Evolutionary conservation across 2,888 invertebrate genomes (phyloP), one percentile per base, ranked within the genome.

Genomic region (Luffia ferchaultella): DNA sequence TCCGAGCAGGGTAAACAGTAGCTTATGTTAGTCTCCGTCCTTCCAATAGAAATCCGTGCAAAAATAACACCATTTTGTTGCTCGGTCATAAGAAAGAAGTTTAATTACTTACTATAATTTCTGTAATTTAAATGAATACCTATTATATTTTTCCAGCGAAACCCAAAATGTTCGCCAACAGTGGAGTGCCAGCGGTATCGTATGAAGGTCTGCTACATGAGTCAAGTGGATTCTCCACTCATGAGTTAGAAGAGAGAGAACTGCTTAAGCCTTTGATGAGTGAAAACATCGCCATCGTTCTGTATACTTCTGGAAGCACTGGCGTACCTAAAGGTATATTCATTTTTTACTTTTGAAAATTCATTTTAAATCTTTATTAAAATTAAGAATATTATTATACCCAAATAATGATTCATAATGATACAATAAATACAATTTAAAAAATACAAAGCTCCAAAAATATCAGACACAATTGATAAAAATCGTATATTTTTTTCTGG

Each of bases 251-350:
- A 1, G 76, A 79, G 9, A 69, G 60, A 57, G 85, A 86, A 57
- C 72, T 61, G 54, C 63, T 86, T 12, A 67, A 71, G 1, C 69
- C 79, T 7, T 55, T 68, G 1, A 73, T 69, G 18, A 61, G 60
- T 2, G 79, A 86, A 45, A 86, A 87, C 60, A 78, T 90, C 7
- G 93, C 90, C 0, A 88, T 92, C 46, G 89, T 94, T 16, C 73
- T 94, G 16, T 95, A 93, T 62, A 95, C 95, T 42, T 96, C 96
- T 19, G 96, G 96, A 15, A 95, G 95, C 64, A 95, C 95, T 0
- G 96, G 95, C 0, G 80, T 92, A 16, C 95, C 95, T 2, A 96
- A 96, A 88, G 96, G 93, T 86, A 41, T 9, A 40, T 40, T 40
- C 9, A 40, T 12, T 9, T 40, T 40, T 12, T 40, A 12, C 7